Evolutionary conservation across 2,797 vertebrate species (phyloP), one percentile per base, ranked within the genome.

Genomic region (Caiman crocodilus): DNA sequence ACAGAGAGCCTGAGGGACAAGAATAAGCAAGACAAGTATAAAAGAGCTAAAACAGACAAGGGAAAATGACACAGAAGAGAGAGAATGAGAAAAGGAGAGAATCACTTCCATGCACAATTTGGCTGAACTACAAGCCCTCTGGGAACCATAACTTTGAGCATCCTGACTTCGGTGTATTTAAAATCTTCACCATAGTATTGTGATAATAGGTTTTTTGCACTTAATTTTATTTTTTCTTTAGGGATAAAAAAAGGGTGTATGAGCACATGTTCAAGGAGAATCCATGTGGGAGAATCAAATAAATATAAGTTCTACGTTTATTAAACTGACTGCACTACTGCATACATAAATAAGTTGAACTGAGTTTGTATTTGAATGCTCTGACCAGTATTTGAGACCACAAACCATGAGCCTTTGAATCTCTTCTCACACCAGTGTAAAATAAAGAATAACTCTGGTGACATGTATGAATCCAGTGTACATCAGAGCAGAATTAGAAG

Each of bases 121-220:
- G 50, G 90, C 86, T 95, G 87, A 96, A 87, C 94, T 95, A 89
- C 84, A 88, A 82, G 76, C 92, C 93, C 96, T 25, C 67, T 60
- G 95, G 90, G 96, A 97, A 92, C 85, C 84, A 50, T 97, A 97
- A 96, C 63, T 97, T 88, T 95, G 86, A 92, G 89, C 81, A 88
- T 92, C 91, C 90, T 95, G 96, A 96, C 94, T 95, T 97, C 90
- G 32, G 92, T 96, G 84, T 94, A 80, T 93, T 95, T 97, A 95
- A 96, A 96, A 94, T 95, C 90, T 94, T 84, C 96, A 85, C 82
- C 82, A 85, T 77, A 96, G 93, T 93, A 93, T 96, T 97, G 96
- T 80, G 95, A 91, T 75, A 87, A 91, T 26, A 74, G 84, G 32
- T 79, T 88, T 90, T 87, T 88, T 32, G 12, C 50, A 80, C 93